phyloP scores from a whole-genome alignment of 1,140 invertebrate genomes.

The Neodiprion lecontei region DNA sequence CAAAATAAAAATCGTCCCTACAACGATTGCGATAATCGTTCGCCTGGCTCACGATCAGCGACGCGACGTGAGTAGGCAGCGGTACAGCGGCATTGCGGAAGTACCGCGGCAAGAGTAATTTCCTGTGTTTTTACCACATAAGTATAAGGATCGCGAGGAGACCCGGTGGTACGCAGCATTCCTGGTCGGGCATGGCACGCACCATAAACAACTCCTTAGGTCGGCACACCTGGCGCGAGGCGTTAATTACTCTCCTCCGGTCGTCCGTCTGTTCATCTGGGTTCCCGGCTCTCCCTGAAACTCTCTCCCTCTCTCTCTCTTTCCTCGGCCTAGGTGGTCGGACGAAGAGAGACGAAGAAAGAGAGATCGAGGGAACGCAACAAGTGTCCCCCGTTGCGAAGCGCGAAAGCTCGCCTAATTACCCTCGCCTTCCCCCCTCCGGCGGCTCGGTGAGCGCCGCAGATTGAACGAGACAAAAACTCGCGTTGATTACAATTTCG shows the following conservation, averaged over 20 bases:
- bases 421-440: conserved; percentile 46
- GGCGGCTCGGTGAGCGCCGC: conserved; percentile 24
- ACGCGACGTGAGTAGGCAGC: too few relatives aligned
- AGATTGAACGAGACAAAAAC: conserved; percentile 3
- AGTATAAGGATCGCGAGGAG: too few relatives aligned
- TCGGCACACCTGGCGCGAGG: conserved; percentile 39
- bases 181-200: background rate
- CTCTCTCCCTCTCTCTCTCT: conserved; percentile 15
- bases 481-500: background rate
- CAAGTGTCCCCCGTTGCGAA: conserved; percentile 57
- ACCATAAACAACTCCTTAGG: conserved; percentile 47
- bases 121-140: too few relatives aligned
- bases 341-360: conserved; percentile 22
- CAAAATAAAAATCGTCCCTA: too few relatives aligned
- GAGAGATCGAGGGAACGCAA: conserved; percentile 37
- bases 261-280: conserved; percentile 20
- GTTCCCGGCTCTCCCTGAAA: conserved; percentile 16
- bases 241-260: conserved; percentile 45
- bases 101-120: too few relatives aligned
- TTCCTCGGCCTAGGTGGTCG: background rate
- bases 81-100: too few relatives aligned
- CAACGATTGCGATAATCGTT: too few relatives aligned
- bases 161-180: too few relatives aligned
- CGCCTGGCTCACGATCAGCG: too few relatives aligned
- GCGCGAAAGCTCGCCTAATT: conserved; percentile 57